Conservation (phyloP, 2,113 vertebrate species). For the Coturnix japonica region DNA sequence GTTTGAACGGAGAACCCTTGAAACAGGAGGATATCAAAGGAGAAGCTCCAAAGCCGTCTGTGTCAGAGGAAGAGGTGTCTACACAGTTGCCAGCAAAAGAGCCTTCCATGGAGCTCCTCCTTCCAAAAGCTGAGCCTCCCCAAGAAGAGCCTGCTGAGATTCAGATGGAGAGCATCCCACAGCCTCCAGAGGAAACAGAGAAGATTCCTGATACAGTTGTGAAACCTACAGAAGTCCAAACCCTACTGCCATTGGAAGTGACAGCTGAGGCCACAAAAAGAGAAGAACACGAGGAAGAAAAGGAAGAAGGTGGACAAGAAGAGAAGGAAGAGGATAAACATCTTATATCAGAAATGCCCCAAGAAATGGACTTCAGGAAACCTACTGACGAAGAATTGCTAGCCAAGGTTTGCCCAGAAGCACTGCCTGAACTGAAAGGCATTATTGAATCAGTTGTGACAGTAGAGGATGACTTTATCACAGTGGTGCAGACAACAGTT, state of each 20-base stretch:
- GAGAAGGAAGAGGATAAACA: slow-evolving; percentile 73
- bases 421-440: slow-evolving; percentile 78
- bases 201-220: slow-evolving; percentile 43
- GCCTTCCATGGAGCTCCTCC: slow-evolving; percentile 4
- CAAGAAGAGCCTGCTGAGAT: slow-evolving; percentile 67
- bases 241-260: slow-evolving; percentile 26
- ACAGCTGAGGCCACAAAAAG: background rate
- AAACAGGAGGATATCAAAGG: slow-evolving; percentile 74
- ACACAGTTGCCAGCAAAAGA: slow-evolving; percentile 55
- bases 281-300: slow-evolving; percentile 56
- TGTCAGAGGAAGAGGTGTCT: slow-evolving; percentile 60
- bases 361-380: slow-evolving; percentile 61
- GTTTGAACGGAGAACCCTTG: slow-evolving; percentile 74
- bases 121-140: slow-evolving; percentile 48
- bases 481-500: slow-evolving; percentile 93
- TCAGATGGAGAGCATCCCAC: slow-evolving; percentile 76
- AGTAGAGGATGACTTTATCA: slow-evolving; percentile 97
- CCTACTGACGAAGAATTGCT: slow-evolving; percentile 51
- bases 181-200: slow-evolving; percentile 51
- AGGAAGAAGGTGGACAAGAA: slow-evolving; percentile 71
- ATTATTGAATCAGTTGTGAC: slow-evolving; percentile 95
- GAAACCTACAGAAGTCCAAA: slow-evolving; percentile 44
- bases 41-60: slow-evolving; percentile 55
- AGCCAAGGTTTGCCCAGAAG: slow-evolving; percentile 59
- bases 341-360: slow-evolving; percentile 66